phyloP scores from a whole-genome alignment of 1,140 invertebrate species.

The Eupristina koningsbergeri region DNA sequence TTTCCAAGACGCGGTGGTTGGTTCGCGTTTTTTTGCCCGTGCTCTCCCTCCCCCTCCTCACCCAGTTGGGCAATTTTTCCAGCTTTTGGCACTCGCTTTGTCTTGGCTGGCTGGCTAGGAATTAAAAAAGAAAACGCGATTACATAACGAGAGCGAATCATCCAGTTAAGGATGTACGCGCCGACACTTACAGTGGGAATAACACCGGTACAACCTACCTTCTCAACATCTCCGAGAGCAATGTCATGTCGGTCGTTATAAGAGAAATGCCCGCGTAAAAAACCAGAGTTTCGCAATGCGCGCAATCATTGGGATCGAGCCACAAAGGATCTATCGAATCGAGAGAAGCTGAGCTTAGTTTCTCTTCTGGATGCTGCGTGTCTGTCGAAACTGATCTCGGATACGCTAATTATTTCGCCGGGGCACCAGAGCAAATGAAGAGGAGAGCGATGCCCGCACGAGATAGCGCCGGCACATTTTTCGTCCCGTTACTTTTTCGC shows the following conservation, averaged over 20 bases:
- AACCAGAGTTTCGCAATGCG: neutral
- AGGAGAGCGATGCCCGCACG: neutral
- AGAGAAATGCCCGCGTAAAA: neutral
- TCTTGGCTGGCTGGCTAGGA: neutral
- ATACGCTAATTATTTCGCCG: slow-evolving; percentile 15
- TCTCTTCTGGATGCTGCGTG: neutral
- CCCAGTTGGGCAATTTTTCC: too few species aligned
- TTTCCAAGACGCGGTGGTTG: too few species aligned
- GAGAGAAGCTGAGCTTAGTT: neutral
- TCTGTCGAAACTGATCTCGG: neutral
- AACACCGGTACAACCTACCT: too few species aligned
- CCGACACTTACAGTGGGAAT: too few species aligned
- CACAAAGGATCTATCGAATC: neutral
- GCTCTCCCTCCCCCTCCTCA: too few species aligned
- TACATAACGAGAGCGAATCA: neutral
- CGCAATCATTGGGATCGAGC: neutral
- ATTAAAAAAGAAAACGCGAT: neutral
- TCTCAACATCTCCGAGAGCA: neutral
- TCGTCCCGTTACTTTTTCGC: neutral
- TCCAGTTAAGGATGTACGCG: neutral
- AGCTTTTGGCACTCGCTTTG: too few species aligned
- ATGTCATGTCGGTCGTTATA: neutral
- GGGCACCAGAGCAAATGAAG: neutral
- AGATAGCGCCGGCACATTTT: neutral
- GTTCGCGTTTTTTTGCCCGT: too few species aligned